phyloP scores from a whole-genome alignment of 2,888 invertebrate genomes.

The Tiliacea aurago region DNA sequence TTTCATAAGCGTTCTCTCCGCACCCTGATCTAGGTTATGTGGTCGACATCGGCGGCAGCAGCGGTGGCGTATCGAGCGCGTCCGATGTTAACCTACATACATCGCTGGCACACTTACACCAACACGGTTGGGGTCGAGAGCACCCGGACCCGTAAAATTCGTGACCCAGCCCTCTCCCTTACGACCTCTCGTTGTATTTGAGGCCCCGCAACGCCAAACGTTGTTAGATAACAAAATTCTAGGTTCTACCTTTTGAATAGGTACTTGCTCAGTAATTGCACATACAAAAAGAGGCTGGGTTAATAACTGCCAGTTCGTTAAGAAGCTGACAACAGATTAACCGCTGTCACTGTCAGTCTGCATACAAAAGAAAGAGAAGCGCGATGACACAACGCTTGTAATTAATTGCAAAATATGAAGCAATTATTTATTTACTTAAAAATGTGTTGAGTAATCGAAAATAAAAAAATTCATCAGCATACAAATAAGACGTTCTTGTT shows the following conservation, averaged over 20 bases:
- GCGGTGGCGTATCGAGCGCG: conserved; percentile 89
- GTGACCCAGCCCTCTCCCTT: conserved; percentile 81
- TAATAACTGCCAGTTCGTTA: conserved; percentile 12
- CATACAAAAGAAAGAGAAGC: too few species aligned
- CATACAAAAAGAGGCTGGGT: conserved; percentile 19
- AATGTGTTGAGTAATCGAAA: too few species aligned
- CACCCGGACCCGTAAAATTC: conserved; percentile 86
- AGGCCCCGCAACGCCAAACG: conserved; percentile 72
- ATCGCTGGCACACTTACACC: conserved; percentile 84
- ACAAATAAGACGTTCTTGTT: too few species aligned
- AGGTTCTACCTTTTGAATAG: conserved; percentile 68
- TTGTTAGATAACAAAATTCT: conserved; percentile 77
- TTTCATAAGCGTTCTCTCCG: conserved; percentile 90
- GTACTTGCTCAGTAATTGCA: conserved; percentile 27
- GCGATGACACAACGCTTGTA: too few species aligned
- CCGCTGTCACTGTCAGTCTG: too few species aligned
- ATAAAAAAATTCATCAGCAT: too few species aligned
- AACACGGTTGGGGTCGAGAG: conserved; percentile 85
- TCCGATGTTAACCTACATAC: conserved; percentile 89
- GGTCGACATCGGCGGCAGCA: conserved; percentile 87
- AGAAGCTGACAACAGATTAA: too few species aligned
- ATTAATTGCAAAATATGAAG: too few species aligned
- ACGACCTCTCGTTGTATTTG: conserved; percentile 74
- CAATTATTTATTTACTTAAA: too few species aligned
- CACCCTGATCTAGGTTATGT: conserved; percentile 91